These are phyloP conservation scores for Sprattus sprattus DNA, from an alignment of 2,113 vertebrate species.

Conservation along the genomic window DNA sequence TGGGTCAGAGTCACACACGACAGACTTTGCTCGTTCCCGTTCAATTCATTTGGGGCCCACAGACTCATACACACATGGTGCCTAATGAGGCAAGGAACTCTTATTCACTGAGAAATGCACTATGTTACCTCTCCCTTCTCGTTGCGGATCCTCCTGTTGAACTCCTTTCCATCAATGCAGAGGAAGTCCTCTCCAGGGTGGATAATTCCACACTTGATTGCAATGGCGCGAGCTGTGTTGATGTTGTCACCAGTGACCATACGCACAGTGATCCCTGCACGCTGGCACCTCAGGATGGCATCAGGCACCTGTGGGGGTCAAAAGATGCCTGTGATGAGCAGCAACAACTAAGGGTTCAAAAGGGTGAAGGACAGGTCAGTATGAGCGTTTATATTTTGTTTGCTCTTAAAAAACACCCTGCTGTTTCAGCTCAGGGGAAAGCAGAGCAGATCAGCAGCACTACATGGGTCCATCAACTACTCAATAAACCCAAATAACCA, in stretches of 20 bases:
- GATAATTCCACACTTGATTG: conserved; percentile 97
- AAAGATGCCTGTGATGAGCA: neutral
- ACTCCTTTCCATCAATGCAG: conserved; percentile 96
- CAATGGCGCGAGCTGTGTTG: conserved; percentile 96
- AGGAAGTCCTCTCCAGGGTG: conserved; percentile 96
- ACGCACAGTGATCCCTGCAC: conserved; percentile 94
- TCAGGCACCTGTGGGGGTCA: conserved; percentile 82
- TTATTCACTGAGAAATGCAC: neutral
- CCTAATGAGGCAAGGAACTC: neutral
- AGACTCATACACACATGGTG: neutral
- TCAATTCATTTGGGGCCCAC: neutral
- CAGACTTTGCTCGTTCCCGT: too few relatives aligned
- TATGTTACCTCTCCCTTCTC: conserved; percentile 91
- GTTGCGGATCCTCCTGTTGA: conserved; percentile 96
- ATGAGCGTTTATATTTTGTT: neutral
- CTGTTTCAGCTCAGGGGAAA: neutral
- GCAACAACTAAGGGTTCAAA: neutral
- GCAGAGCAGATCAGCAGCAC: neutral
- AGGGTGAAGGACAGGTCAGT: neutral
- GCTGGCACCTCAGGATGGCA: conserved; percentile 93
- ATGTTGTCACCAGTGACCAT: conserved; percentile 99
- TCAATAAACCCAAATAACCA: neutral
- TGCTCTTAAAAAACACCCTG: too few relatives aligned
- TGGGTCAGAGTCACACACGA: too few relatives aligned
- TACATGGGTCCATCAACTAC: neutral